Evolutionary conservation across 1,140 invertebrate species (phyloP), one percentile per base, ranked within the genome.

Genomic region (Coptotermes formosanus): DNA sequence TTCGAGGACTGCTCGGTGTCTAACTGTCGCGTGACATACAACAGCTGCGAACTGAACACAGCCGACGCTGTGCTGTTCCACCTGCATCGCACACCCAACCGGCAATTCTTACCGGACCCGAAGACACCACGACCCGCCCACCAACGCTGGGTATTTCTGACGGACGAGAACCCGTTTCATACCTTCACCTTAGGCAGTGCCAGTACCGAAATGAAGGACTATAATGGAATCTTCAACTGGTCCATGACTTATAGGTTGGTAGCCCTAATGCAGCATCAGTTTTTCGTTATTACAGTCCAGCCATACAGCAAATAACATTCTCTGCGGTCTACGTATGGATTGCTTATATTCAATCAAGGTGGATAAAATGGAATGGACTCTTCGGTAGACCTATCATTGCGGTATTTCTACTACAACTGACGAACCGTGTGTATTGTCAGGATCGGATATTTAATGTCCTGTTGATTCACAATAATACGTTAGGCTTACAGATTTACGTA

Each of bases 221-320:
- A 93, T 85, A 91, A 93, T 85, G 91, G 92, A 44, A 43, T 94
- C 14, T 96, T 96, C 88, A 96, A 96, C 89, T 96, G 95, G 95
- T 95, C 95, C 2, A 96, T 96, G 95, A 94, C 93, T 3, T 96
- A 96, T 88, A 92, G 94, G 90, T 92, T 89, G 4, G 52, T 55
- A 16, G 11, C 16, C 48, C 16, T 48, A 9, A 0, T 6, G 0
- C 48, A 48, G 38, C 38, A 2, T 38, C 4, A 38, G 38, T 38
- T 38, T 38, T 38, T 38, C 38, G 38, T 38, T 38, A 38, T 38
- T 38, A 38, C 38, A 38, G 38, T 38, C 38, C 38, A 38, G 4
- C 38, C 2, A 38, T 38, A 4, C 38, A 38, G 38, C 38, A 38
- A 38, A 4, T 4, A 38, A 38, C 4, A 38, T 38, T 38, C 38